Percentiles rank a stretch among this genome's conserved stretches.
Conservation (phyloP, 2,888 invertebrate species). For the Hyles lineata region DNA sequence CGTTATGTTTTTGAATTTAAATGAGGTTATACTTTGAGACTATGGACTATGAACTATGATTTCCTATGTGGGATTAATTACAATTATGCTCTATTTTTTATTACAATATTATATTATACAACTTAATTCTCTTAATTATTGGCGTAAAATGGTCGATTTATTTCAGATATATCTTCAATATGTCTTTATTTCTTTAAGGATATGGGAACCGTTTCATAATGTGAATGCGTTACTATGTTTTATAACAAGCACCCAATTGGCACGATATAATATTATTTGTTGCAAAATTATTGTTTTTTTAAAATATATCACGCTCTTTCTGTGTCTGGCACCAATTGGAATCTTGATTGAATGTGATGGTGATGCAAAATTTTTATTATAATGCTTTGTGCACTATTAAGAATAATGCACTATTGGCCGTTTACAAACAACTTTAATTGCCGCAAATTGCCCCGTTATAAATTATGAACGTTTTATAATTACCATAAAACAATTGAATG, state of each 20-base stretch:
- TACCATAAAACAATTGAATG: no score
- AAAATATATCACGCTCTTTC: constrained; percentile 8
- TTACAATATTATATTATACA: no score
- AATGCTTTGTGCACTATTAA: constrained; percentile 22
- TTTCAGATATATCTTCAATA: neutral
- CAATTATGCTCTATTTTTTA: neutral
- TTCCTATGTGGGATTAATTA: neutral
- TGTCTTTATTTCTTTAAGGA: neutral
- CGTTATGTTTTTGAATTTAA: neutral
- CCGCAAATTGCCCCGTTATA: no score
- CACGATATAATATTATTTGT: constrained; percentile 8
- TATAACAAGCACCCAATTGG: constrained; percentile 1
- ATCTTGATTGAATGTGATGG: constrained; percentile 22
- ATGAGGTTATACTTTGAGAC: neutral
- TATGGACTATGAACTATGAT: neutral
- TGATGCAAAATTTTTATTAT: constrained; percentile 32
- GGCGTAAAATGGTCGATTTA: no score
- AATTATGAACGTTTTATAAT: no score
- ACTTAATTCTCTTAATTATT: no score
- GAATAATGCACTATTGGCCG: neutral
- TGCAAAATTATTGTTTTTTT: constrained; percentile 30
- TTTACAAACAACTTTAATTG: neutral
- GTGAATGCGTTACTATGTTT: neutral
- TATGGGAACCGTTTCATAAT: neutral
- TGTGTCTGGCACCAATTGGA: constrained; percentile 9